These are phyloP conservation scores for Embiotoca jacksoni DNA, from an alignment of 2,113 vertebrate species.

Conservation along the genomic window DNA sequence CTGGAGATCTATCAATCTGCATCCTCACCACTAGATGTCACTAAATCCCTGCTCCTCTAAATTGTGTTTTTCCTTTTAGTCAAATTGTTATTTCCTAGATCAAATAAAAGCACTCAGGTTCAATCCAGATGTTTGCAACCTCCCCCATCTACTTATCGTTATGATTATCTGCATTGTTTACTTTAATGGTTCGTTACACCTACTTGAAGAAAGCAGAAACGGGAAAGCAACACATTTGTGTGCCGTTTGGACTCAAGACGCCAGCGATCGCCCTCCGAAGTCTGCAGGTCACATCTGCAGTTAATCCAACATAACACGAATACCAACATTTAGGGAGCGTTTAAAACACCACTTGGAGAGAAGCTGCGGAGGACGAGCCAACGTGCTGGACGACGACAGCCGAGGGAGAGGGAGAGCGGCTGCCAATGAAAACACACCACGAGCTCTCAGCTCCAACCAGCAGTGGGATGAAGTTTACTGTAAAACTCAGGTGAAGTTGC, in stretches of 20 bases:
- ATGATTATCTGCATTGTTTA: not conserved
- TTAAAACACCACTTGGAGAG: conserved; percentile 2
- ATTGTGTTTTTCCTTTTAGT: too few relatives aligned
- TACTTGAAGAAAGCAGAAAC: not conserved
- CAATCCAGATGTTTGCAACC: too few relatives aligned
- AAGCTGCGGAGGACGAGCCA: not conserved
- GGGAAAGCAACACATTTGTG: not conserved
- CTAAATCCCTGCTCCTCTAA: too few relatives aligned
- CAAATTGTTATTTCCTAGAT: too few relatives aligned
- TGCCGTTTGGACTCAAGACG: not conserved
- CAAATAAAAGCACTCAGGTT: too few relatives aligned
- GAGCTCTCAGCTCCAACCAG: not conserved
- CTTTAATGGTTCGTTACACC: not conserved
- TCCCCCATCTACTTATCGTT: too few relatives aligned
- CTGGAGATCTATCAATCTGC: too few relatives aligned
- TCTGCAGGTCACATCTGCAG: conserved; percentile 32
- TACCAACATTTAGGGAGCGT: not conserved
- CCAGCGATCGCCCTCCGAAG: not conserved
- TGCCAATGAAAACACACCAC: conserved; percentile 15
- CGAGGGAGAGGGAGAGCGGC: not conserved
- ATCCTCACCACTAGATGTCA: too few relatives aligned
- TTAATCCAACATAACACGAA: conserved; percentile 42
- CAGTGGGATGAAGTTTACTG: not conserved
- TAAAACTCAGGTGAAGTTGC: not conserved
- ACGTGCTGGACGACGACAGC: conserved; percentile 2